Conservation (phyloP, 2,113 vertebrate genomes). For the Perca fluviatilis region DNA sequence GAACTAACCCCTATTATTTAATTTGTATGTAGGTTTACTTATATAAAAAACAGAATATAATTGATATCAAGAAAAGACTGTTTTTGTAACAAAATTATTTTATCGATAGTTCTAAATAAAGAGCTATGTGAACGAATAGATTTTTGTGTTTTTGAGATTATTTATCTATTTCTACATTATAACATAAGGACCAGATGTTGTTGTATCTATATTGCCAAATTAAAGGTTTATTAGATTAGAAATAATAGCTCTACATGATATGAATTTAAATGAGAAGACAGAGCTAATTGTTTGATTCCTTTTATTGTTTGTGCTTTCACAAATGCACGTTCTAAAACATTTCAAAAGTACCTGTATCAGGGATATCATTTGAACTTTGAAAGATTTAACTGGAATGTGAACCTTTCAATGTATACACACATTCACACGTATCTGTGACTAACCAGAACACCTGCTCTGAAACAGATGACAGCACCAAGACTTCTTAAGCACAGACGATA, state of each 20-base stretch:
- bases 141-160: conserved; percentile 1
- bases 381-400: conserved; percentile 7
- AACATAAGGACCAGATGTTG: background rate
- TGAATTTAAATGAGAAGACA: background rate
- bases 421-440: background rate
- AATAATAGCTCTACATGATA: background rate
- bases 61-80: conserved; percentile 35
- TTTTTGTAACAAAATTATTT: conserved; percentile 67
- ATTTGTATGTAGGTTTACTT: conserved; percentile 61
- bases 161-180: background rate
- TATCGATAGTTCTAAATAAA: conserved; percentile 75
- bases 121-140: conserved; percentile 37
- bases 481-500: no score
- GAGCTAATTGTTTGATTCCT: background rate
- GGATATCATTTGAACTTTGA: background rate
- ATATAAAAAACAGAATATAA: conserved; percentile 57
- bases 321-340: background rate
- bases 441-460: background rate
- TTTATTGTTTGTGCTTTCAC: background rate
- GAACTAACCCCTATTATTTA: conserved; percentile 74
- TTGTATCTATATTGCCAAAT: background rate
- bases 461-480: background rate
- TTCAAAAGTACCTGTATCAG: background rate
- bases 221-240: background rate
- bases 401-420: background rate